Conservation (phyloP, 64 coral and sea anemone species). For the Porites australiensis region DNA sequence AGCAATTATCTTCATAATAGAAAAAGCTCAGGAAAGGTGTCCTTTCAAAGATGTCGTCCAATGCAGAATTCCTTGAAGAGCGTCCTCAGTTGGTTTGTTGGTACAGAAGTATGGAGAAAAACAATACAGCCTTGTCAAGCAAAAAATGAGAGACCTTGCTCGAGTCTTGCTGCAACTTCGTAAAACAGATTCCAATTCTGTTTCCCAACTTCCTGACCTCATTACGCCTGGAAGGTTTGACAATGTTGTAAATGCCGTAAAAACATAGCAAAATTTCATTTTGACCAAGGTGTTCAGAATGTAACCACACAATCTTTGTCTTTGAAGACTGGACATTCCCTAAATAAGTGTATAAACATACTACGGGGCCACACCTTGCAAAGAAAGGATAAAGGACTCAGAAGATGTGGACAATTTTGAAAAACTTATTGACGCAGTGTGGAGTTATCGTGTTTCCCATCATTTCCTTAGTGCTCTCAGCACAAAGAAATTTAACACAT, state of each 20-base stretch:
- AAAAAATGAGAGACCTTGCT: too few species aligned
- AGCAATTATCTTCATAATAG: too few species aligned
- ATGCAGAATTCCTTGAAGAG: too few species aligned
- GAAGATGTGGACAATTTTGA: slow-evolving; percentile 60
- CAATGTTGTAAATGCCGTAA: too few species aligned
- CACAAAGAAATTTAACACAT: slow-evolving; percentile 35
- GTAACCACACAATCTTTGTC: slow-evolving; percentile 59
- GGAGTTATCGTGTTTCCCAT: slow-evolving; percentile 44
- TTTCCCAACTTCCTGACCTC: neutral
- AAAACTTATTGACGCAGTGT: slow-evolving; percentile 48
- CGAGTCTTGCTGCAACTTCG: too few species aligned
- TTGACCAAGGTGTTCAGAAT: slow-evolving; percentile 4
- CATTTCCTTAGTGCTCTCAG: slow-evolving; percentile 40
- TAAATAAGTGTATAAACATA: slow-evolving; percentile 60
- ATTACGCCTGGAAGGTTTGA: neutral
- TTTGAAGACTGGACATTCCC: slow-evolving; percentile 44
- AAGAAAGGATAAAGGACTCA: slow-evolving; percentile 1
- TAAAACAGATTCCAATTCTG: too few species aligned
- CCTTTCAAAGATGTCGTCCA: too few species aligned
- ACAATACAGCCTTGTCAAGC: too few species aligned
- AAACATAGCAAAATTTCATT: slow-evolving; percentile 38
- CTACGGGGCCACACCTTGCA: slow-evolving; percentile 42
- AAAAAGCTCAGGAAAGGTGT: too few species aligned
- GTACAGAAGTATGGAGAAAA: neutral
- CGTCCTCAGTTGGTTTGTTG: neutral